These are phyloP conservation scores for Aphis gossypii DNA, from an alignment of 1,140 invertebrate genomes.

Conservation along the genomic window DNA sequence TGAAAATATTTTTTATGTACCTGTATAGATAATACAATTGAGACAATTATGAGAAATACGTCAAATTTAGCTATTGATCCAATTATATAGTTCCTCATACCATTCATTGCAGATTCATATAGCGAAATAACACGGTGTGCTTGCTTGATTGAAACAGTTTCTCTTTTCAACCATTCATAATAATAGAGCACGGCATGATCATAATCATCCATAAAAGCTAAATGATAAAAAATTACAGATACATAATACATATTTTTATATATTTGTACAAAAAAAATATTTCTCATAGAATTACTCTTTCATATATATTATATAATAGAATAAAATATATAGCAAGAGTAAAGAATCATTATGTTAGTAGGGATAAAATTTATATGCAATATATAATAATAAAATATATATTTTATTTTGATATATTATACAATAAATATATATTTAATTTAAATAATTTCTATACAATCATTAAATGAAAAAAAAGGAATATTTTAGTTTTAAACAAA, in stretches of 20 bases:
- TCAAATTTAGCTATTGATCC: slow-evolving; percentile 52
- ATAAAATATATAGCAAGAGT: background rate
- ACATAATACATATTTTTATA: background rate
- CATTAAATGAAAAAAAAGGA: background rate
- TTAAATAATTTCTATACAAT: background rate
- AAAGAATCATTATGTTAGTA: background rate
- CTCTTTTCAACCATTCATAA: slow-evolving; percentile 38
- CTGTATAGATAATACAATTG: slow-evolving; percentile 46
- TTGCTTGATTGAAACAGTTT: background rate
- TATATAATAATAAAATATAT: background rate
- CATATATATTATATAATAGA: background rate
- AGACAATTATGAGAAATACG: slow-evolving; percentile 35
- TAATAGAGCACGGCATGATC: background rate
- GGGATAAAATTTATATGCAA: background rate
- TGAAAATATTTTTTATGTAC: background rate
- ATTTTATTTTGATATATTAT: background rate
- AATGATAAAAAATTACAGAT: background rate
- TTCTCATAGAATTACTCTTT: background rate
- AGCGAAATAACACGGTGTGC: background rate
- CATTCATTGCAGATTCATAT: slow-evolving; percentile 30
- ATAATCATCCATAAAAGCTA: slow-evolving; percentile 20
- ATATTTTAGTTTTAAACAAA: background rate
- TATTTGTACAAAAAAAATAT: background rate
- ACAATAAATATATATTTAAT: background rate
- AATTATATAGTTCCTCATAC: slow-evolving; percentile 31